A percentile compares a stretch with the other conserved stretches of the same genome.
Evolutionary conservation across 23 tunicate species (phyloP).

Genomic region (Botrylloides violaceus): DNA sequence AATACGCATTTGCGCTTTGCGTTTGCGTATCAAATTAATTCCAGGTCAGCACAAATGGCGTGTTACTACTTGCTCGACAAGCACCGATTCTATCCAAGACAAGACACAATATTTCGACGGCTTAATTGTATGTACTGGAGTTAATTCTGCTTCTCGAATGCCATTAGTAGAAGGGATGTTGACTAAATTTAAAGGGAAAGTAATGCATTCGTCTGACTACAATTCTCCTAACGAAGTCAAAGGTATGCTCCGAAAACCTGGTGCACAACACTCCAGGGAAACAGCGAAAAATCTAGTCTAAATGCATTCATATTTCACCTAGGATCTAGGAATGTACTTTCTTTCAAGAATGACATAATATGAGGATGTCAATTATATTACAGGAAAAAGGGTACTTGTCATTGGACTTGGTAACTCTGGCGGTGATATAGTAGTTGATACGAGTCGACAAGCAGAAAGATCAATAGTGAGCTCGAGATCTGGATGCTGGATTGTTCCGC

Average conservation of each 20-base stretch:
- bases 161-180: slow-evolving; percentile 36
- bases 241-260: slow-evolving; percentile 26
- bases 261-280: no score
- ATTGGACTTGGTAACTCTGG: slow-evolving; percentile 56
- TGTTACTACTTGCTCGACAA: neutral
- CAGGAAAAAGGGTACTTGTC: slow-evolving; percentile 57
- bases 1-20: no score
- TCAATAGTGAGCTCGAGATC: slow-evolving; percentile 39
- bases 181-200: slow-evolving; percentile 32
- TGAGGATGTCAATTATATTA: neutral
- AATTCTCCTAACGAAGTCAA: slow-evolving; percentile 21
- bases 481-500: slow-evolving; percentile 55
- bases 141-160: neutral
- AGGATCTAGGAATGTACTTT: neutral
- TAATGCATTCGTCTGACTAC: slow-evolving; percentile 34
- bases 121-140: slow-evolving; percentile 33
- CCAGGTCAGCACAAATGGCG: neutral
- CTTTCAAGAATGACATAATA: neutral
- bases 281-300: neutral
- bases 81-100: neutral
- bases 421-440: slow-evolving; percentile 40
- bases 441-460: slow-evolving; percentile 10
- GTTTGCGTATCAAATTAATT: no score
- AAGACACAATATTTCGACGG: slow-evolving; percentile 17
- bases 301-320: neutral